Evolutionary conservation across 2,113 vertebrate genomes (phyloP).

Genomic region (Phyllopteryx taeniolatus): DNA sequence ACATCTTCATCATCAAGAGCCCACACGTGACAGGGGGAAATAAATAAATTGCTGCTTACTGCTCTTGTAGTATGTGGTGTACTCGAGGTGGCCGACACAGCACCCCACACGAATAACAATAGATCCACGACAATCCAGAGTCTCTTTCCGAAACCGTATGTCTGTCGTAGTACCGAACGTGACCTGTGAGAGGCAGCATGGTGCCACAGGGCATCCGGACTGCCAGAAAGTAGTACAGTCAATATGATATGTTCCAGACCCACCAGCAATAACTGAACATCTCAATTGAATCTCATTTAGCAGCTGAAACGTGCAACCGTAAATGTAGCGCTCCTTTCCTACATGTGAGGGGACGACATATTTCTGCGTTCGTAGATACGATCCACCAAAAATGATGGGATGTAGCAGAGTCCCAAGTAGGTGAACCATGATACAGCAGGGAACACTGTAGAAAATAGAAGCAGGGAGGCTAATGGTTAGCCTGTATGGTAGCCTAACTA

Average conservation of each 20-base stretch:
- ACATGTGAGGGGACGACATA: neutral
- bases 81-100: neutral
- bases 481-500: too few relatives aligned
- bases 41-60: neutral
- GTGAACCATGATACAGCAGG: too few relatives aligned
- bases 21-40: too few relatives aligned
- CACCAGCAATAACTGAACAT: neutral
- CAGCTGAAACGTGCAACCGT: neutral
- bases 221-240: neutral
- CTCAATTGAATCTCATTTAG: neutral
- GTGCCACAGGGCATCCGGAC: neutral
- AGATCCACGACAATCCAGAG: neutral
- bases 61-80: neutral
- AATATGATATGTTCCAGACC: neutral
- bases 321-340: neutral
- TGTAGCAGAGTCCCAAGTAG: too few relatives aligned
- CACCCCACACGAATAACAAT: neutral
- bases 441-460: too few relatives aligned
- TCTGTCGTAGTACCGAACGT: neutral
- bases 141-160: neutral
- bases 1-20: neutral
- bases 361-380: too few relatives aligned
- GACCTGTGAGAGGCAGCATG: neutral
- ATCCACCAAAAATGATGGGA: too few relatives aligned
- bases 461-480: too few relatives aligned